Conservation (phyloP, 2,113 vertebrate species). For the Paratilapia polleni region DNA sequence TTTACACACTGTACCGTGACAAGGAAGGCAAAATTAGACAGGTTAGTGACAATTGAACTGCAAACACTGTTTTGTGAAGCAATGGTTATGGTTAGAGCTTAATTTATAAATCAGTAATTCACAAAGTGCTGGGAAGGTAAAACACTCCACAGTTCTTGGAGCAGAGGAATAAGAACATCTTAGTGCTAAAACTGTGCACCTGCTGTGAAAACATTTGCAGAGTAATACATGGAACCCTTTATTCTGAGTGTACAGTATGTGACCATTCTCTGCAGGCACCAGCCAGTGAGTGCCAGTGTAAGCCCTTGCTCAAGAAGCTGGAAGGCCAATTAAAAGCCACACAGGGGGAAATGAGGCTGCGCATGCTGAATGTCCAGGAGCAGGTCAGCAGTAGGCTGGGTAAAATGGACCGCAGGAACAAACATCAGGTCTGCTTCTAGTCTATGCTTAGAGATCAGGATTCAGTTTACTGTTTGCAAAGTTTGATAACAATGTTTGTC, state of each 20-base stretch:
- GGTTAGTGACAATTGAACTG: conserved; percentile 67
- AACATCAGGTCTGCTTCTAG: conserved; percentile 81
- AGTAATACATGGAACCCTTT: background rate
- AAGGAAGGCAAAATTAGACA: conserved; percentile 89
- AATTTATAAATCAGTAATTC: background rate
- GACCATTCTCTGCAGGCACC: conserved; percentile 79
- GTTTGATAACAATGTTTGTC: no score
- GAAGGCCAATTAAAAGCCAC: conserved; percentile 87
- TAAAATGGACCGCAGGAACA: conserved; percentile 85
- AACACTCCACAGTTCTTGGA: background rate
- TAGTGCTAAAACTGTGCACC: no score
- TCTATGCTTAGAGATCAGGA: no score
- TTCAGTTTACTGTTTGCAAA: no score
- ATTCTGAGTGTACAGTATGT: background rate
- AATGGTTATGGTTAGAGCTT: background rate
- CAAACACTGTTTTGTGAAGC: background rate
- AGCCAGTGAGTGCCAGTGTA: conserved; percentile 87
- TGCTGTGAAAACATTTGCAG: background rate
- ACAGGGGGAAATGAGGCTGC: conserved; percentile 87
- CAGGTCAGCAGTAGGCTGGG: conserved; percentile 86
- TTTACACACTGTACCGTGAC: conserved; percentile 88
- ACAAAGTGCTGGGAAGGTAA: background rate
- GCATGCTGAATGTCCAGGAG: conserved; percentile 86
- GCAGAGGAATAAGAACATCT: background rate
- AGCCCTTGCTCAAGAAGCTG: conserved; percentile 87